These are phyloP conservation scores for Coregonus sp. DNA, from an alignment of 2,797 vertebrate genomes.

Conservation along the genomic window DNA sequence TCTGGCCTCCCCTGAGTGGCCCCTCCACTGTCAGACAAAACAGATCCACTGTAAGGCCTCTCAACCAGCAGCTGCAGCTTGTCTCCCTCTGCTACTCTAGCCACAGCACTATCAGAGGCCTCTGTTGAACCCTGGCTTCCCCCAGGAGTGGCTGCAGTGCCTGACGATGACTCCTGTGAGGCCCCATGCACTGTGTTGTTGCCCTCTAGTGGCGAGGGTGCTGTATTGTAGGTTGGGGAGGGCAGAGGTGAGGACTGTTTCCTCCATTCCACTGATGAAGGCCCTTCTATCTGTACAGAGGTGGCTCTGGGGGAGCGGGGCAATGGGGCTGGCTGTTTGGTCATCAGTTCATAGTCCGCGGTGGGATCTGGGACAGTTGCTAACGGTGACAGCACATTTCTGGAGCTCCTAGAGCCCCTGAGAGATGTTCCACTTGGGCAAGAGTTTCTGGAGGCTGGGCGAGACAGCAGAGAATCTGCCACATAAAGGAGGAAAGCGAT, in stretches of 20 bases:
- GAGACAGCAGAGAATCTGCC: conserved; percentile 35
- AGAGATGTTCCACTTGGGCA: conserved; percentile 26
- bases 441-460: conserved; percentile 54
- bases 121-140: conserved; percentile 20
- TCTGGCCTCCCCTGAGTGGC: neutral
- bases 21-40: conserved; percentile 17
- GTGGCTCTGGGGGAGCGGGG: conserved; percentile 21
- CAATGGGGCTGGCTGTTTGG: conserved; percentile 53
- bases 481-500: conserved; percentile 10
- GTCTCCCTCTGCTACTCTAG: conserved; percentile 32
- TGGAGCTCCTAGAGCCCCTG: conserved; percentile 29
- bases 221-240: conserved; percentile 34
- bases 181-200: conserved; percentile 31
- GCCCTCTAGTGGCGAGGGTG: conserved; percentile 32
- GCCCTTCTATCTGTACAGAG: conserved; percentile 29
- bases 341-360: conserved; percentile 79
- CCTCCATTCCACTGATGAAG: conserved; percentile 11
- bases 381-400: conserved; percentile 42
- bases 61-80: conserved; percentile 30
- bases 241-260: conserved; percentile 42
- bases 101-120: conserved; percentile 27
- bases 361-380: conserved; percentile 41
- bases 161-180: neutral
- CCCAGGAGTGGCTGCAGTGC: conserved; percentile 5
- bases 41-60: neutral